Base-by-base conservation (phyloP, 1,140 invertebrate species). In the Heterodera schachtii region DNA sequence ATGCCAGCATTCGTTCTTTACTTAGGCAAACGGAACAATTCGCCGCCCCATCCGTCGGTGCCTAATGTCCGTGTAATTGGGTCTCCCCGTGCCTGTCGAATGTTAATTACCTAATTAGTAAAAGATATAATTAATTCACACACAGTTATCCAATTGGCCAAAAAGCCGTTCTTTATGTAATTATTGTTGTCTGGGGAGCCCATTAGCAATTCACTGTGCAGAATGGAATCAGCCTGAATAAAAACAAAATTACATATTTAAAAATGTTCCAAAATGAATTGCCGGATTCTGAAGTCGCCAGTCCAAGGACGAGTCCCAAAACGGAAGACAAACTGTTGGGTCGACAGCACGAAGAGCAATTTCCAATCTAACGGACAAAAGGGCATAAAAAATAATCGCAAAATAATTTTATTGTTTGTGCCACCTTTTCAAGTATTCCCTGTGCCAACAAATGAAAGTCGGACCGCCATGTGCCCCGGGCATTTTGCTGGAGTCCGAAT, bases 281-380 rank as follows among this genome's bases (percentile, higher is more conserved):
- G 41, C 41, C 31, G 79, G 79, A 3, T 41, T 80, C 31, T 75
- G 41, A n/a, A 80, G 69, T 11, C 16, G 60, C 3, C 49, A n/a
- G 31, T 81, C 77, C 19, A 81, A 66, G 7, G 78, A 49, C 41
- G 81, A 82, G 57, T 82, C 82, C 82, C 82, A 83, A 74, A 84
- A 85, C 11, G 84, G 84, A n/a, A 85, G 70, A 9, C 85, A 64
- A 11, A 85, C 31, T 6, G 78, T 73, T 44, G 84, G 84, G 49
- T 52, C 49, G 49, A 52, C 11, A 52, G 49, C 49, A 52, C 84
- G 85, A 19, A 85, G 41, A 43, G 84, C 84, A 47, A 85, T 82
- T 73, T 85, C 84, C 13, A 74, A 73, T 77, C 87, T 84, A 64
- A 47, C 5, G 75, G n/a, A 31, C 43, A 75, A 75, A 74, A 74